phyloP scores from a whole-genome alignment of 2,113 vertebrate species.

The Platichthys flesus region DNA sequence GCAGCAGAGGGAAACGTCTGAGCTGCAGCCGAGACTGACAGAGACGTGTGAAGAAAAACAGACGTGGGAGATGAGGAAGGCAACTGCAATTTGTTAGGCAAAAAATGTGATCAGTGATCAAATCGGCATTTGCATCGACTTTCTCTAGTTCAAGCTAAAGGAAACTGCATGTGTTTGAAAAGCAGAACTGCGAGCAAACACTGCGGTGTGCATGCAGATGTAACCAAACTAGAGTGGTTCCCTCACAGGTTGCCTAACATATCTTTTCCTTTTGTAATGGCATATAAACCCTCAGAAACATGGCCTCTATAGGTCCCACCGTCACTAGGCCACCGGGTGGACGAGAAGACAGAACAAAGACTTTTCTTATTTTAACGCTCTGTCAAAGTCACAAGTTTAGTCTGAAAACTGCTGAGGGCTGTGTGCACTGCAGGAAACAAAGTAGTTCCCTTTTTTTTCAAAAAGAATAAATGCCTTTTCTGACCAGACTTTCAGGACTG shows the following conservation, averaged over 20 bases:
- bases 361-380: conserved; percentile 4
- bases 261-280: neutral
- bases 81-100: too few species aligned
- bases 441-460: conserved; percentile 22
- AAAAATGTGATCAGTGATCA: too few species aligned
- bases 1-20: too few species aligned
- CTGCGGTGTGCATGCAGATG: neutral
- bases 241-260: neutral
- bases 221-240: neutral
- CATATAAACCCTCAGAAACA: neutral
- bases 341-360: neutral
- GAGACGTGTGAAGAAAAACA: neutral
- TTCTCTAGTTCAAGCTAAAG: neutral
- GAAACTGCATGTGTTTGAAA: neutral
- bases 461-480: neutral
- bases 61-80: neutral
- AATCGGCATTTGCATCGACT: neutral
- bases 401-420: neutral
- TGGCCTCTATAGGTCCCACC: neutral
- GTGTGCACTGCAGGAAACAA: conserved; percentile 10
- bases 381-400: conserved; percentile 23
- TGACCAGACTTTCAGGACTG: conserved; percentile 1
- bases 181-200: neutral
- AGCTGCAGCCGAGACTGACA: too few species aligned
- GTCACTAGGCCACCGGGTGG: neutral